A percentile compares a stretch with the other conserved stretches of the same genome.
phyloP scores from a whole-genome alignment of 2,113 vertebrate genomes.

The Oncorhynchus nerka region DNA sequence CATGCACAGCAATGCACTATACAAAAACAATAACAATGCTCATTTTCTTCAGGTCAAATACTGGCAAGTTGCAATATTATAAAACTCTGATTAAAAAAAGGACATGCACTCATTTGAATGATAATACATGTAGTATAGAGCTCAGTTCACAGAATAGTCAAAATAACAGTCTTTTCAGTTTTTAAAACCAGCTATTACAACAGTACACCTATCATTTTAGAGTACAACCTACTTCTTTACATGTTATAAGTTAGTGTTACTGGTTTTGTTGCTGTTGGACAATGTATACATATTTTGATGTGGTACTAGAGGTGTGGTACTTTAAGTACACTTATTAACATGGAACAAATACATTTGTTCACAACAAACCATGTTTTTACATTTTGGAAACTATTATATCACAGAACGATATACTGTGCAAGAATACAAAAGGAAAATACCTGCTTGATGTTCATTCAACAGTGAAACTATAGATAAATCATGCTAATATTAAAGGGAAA shows the following conservation, averaged over 20 bases:
- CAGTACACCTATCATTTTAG: constrained; percentile 43
- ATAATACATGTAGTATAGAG: constrained; percentile 76
- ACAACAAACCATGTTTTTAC: constrained; percentile 47
- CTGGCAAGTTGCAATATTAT: constrained; percentile 69
- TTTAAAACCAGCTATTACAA: constrained; percentile 60
- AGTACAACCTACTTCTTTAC: constrained; percentile 40
- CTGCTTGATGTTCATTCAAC: background rate
- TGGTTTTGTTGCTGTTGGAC: constrained; percentile 32
- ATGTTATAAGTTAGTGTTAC: constrained; percentile 27
- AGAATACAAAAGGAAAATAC: background rate
- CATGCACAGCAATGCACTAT: constrained; percentile 93
- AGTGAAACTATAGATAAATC: background rate
- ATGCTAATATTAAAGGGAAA: background rate
- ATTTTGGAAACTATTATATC: constrained; percentile 33
- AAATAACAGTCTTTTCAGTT: constrained; percentile 62
- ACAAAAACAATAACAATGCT: constrained; percentile 90
- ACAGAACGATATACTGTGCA: constrained; percentile 16
- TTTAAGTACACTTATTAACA: constrained; percentile 74
- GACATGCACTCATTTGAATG: constrained; percentile 84
- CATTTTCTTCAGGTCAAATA: constrained; percentile 77
- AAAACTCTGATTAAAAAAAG: constrained; percentile 84
- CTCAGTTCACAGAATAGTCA: constrained; percentile 64
- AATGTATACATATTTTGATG: constrained; percentile 21
- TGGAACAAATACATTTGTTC: constrained; percentile 53
- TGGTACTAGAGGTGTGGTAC: constrained; percentile 38